A percentile compares a stretch with the other conserved stretches of the same genome.
Conservation (phyloP, 2,797 vertebrate genomes). For the Pteropus rufus region DNA sequence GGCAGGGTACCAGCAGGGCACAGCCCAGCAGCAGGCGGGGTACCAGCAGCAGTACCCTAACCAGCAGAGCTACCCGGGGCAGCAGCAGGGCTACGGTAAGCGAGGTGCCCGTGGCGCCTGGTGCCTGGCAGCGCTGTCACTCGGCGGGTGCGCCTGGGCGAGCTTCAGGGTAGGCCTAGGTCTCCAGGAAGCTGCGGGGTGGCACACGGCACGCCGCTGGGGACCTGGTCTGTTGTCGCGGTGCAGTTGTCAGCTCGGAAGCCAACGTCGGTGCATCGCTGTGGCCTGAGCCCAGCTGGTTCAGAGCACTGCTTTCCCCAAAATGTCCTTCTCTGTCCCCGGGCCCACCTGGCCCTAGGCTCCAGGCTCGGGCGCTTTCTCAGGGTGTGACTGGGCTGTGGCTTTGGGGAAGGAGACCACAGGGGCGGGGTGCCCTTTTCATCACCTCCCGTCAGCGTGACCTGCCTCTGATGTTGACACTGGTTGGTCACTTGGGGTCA, state of each 20-base stretch:
- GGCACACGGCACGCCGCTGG: fast-evolving
- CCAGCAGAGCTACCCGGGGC: constrained; percentile 92
- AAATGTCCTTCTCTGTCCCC: fast-evolving
- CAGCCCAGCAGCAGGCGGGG: constrained; percentile 90
- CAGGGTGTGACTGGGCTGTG: fast-evolving
- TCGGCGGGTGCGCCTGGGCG: fast-evolving
- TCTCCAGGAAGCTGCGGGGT: not conserved
- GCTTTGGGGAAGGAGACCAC: not conserved
- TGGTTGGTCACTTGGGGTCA: not conserved
- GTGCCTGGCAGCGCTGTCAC: fast-evolving
- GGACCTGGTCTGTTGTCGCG: fast-evolving
- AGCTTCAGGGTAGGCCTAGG: fast-evolving
- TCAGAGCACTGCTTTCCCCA: not conserved
- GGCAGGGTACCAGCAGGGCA: constrained; percentile 92
- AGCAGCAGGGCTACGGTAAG: constrained; percentile 94
- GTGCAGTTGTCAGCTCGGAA: not conserved
- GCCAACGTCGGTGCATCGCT: fast-evolving
- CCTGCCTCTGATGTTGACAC: fast-evolving
- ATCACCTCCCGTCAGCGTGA: not conserved
- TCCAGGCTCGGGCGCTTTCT: not conserved
- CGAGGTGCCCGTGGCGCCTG: fast-evolving
- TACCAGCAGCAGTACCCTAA: constrained; percentile 94
- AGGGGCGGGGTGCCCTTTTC: fast-evolving
- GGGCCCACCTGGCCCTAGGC: not conserved
- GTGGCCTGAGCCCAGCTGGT: fast-evolving